Evolutionary conservation across 2,888 invertebrate species (phyloP).

Genomic region (Diachrysia chrysitis): DNA sequence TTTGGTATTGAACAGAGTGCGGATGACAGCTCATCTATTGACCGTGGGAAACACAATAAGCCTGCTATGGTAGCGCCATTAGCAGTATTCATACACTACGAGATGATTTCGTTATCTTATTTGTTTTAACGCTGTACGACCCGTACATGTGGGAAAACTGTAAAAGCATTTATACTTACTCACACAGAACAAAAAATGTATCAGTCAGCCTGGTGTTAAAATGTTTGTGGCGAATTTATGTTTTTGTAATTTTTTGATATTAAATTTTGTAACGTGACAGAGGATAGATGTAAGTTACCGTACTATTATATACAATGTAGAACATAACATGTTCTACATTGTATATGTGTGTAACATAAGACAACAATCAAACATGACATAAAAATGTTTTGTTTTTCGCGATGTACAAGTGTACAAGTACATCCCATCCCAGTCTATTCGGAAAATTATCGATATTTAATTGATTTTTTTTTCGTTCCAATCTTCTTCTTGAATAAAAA

Average conservation of each 20-base stretch:
- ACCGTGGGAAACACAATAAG: slow-evolving; percentile 39
- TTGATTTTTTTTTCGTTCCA: too few species aligned
- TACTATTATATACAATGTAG: too few species aligned
- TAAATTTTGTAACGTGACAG: too few species aligned
- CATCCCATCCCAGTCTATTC: too few species aligned
- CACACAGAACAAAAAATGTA: neutral
- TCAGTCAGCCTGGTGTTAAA: neutral
- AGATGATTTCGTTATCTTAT: slow-evolving; percentile 30
- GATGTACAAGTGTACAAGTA: too few species aligned
- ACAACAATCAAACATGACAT: too few species aligned
- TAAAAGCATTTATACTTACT: slow-evolving; percentile 7
- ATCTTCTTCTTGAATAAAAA: too few species aligned
- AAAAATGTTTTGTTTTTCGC: too few species aligned
- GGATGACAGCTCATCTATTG: slow-evolving; percentile 50
- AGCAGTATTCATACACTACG: slow-evolving; percentile 31
- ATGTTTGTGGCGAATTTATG: neutral
- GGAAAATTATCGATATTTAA: too few species aligned
- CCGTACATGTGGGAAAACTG: neutral
- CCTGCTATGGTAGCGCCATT: slow-evolving; percentile 30
- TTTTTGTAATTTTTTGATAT: neutral
- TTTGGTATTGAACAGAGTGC: slow-evolving; percentile 36
- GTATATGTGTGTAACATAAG: too few species aligned
- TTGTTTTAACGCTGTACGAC: slow-evolving; percentile 20
- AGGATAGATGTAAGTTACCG: too few species aligned
- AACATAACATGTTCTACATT: too few species aligned